Evolutionary conservation across 2,797 vertebrate genomes (phyloP).

Genomic region (Eidolon dupreanum): DNA sequence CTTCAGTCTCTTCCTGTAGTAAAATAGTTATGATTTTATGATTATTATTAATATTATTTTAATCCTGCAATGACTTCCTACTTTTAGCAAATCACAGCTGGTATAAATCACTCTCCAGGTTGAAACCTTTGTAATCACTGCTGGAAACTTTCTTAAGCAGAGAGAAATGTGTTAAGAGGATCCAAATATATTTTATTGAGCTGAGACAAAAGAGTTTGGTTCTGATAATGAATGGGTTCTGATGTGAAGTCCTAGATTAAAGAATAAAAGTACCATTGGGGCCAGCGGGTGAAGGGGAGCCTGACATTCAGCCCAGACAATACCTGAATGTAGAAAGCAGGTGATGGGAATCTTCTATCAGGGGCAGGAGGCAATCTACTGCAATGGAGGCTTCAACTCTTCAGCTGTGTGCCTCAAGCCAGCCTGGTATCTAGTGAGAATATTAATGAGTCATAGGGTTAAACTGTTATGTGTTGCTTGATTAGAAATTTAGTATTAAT

Average conservation of each 20-base stretch:
- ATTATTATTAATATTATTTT: not conserved
- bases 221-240: not conserved
- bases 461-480: not conserved
- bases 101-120: not conserved
- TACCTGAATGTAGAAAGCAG: not conserved
- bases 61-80: not conserved
- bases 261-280: not conserved
- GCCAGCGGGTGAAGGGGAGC: not conserved
- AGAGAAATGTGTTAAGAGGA: not conserved
- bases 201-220: not conserved
- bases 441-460: not conserved
- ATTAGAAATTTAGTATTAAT: conserved; percentile 13
- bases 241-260: not conserved
- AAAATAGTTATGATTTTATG: not conserved
- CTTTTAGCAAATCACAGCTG: not conserved
- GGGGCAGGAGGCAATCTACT: not conserved
- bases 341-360: not conserved
- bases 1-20: not conserved
- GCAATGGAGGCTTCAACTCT: not conserved
- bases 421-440: not conserved
- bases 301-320: not conserved
- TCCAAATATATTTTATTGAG: not conserved
- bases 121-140: not conserved
- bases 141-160: not conserved
- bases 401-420: not conserved